Base-by-base conservation (phyloP, 2,888 invertebrate genomes). In the Drosophila cyrtoloma region DNA sequence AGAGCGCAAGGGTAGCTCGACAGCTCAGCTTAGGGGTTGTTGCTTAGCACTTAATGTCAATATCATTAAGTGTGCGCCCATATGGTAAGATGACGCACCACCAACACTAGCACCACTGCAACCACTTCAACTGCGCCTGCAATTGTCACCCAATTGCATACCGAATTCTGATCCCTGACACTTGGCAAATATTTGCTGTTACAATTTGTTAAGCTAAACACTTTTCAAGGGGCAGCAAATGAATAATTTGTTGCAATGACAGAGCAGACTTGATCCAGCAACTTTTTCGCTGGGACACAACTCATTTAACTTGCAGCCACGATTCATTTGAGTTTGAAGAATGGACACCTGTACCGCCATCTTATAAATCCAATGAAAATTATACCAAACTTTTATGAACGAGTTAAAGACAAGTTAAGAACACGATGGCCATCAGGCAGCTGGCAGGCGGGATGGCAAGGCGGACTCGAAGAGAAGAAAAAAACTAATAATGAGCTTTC, bases 401-500 rank as follows among this genome's bases (percentile, higher is more conserved):
- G 87, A 89, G 88, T 86, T 89, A 78, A 84, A 74, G 68, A 63
- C 66, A 60, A 71, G 67, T 61, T 77, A 69, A 33, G 50, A 58
- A 52, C n/a, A 22, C 35, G 62, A 32, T 56, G 35, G 68, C 65
- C 60, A 67, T 51, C 44, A 73, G 67, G 55, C 44, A 52, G 66
- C 62, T 52, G 63, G 53, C 42, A 70, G 65, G 61, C 47, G 50
- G 56, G 51, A 7, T 39, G 37, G 39, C 55, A 55, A 47, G 55
- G 12, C 28, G 19, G 26, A 3, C 3, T 16, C 22, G 35, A 6
- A 26, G 9, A 14, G 68, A 37, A 39, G 80, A 85, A 79, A 28
- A 28, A 88, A 83, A 86, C 81, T 76, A 82, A 90, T 91, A 91
- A 91, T 89, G 91, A 88, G 86, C 91, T 91, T 91, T 83, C 91